Evolutionary conservation across 2,888 invertebrate genomes (phyloP).

Genomic region (Acronicta alni): DNA sequence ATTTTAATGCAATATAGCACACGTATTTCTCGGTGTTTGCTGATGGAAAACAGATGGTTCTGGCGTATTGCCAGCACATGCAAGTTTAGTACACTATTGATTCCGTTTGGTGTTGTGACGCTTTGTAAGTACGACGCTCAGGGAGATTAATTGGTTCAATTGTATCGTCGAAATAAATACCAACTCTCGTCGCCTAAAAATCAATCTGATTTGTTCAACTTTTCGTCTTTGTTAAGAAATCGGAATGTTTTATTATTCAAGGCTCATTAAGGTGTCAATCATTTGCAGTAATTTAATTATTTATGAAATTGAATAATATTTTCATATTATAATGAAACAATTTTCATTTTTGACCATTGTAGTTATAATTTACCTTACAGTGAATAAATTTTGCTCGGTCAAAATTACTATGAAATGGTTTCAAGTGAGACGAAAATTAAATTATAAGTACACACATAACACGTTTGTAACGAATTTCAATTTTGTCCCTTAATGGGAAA

Average conservation of each 20-base stretch:
- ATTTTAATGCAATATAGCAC: slow-evolving; percentile 43
- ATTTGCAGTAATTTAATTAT: too few relatives aligned
- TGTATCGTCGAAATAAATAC: neutral
- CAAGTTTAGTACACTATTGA: slow-evolving; percentile 65
- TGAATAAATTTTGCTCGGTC: too few relatives aligned
- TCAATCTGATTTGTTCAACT: neutral
- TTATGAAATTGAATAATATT: too few relatives aligned
- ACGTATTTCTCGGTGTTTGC: slow-evolving; percentile 53
- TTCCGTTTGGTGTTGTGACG: slow-evolving; percentile 63
- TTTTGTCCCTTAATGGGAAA: neutral
- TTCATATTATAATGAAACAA: too few relatives aligned
- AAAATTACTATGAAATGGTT: neutral
- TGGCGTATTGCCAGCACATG: slow-evolving; percentile 67
- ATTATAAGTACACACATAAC: neutral
- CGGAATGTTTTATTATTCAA: neutral
- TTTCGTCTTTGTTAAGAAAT: neutral
- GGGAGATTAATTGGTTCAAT: slow-evolving; percentile 32
- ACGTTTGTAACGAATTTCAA: neutral
- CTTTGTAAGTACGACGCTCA: slow-evolving; percentile 43
- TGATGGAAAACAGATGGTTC: slow-evolving; percentile 66
- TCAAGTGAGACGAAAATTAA: neutral
- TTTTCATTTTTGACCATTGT: too few relatives aligned
- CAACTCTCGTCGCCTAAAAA: too few relatives aligned
- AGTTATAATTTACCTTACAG: too few relatives aligned
- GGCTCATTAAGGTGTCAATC: too few relatives aligned